These are phyloP conservation scores for Cosmia pyralina DNA, from an alignment of 2,888 invertebrate species.

Conservation along the genomic window DNA sequence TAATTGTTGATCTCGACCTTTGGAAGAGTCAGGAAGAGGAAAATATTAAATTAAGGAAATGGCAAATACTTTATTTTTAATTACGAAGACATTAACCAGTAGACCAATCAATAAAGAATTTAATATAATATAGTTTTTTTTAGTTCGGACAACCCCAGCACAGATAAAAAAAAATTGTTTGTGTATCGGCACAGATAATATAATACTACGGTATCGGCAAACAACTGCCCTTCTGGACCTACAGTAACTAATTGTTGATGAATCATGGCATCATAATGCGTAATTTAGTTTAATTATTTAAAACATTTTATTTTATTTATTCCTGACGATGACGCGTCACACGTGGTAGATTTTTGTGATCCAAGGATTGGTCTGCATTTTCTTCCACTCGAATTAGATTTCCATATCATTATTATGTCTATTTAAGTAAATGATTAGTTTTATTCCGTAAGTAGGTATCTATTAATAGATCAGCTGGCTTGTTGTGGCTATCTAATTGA, in stretches of 20 bases:
- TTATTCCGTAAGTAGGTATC: conserved; percentile 35
- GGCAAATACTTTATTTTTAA: conserved; percentile 21
- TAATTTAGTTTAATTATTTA: background rate
- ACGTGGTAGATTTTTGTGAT: background rate
- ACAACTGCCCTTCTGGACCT: background rate
- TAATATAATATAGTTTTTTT: background rate
- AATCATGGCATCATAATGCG: background rate
- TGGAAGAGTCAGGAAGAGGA: conserved; percentile 46
- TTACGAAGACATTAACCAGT: background rate
- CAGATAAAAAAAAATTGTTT: background rate
- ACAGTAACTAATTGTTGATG: background rate
- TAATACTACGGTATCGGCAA: background rate
- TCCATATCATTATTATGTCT: conserved; percentile 21
- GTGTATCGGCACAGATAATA: no score
- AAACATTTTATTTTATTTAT: background rate
- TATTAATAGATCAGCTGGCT: conserved; percentile 43
- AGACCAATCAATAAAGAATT: background rate
- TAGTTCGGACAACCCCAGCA: background rate
- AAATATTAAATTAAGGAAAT: conserved; percentile 19
- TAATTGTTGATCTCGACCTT: conserved; percentile 38
- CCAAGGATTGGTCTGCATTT: background rate
- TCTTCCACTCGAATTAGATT: conserved; percentile 12
- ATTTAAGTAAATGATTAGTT: conserved; percentile 29
- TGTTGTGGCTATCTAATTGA: conserved; percentile 46
- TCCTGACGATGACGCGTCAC: background rate